Evolutionary conservation across 2,113 vertebrate genomes (phyloP), one percentile per base, ranked within the genome.

Genomic region (Brachyistius frenatus): DNA sequence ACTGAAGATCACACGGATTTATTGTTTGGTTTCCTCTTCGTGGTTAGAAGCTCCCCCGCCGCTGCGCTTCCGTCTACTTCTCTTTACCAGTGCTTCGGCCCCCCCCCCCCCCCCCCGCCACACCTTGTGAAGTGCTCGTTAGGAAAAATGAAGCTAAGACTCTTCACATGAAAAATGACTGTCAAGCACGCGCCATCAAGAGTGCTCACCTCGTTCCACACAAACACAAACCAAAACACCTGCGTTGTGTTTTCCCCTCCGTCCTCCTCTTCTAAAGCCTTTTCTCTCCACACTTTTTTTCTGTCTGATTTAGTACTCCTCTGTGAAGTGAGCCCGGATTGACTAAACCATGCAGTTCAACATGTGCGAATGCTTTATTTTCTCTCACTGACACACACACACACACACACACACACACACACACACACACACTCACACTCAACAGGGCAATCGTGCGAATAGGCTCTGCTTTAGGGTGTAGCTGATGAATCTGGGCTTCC

Each of bases 81-180:
- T 11, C 4, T 7, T 7, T 37, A 37, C 47, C 23, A 0, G 9
- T 9, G 16, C 46, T 14, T 46, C 11, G 6, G 56, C n/a, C 47
- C 5, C 15, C 49, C 64, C 32, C 13, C 33, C 13, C 65, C 23
- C 39, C 33, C 33, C 60, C n/a, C 14, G 39, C 81, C 39, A 33
- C 69, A 78, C 58, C 68, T 35, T 37, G 7, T 61, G 50, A 79
- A 67, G 66, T 53, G 69, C 73, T 84, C 66, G 78, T 80, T 66
- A 54, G 3, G 7, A 79, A 72, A 69, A 84, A 71, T 39, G 35
- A 85, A 36, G 50, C 37, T 88, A 89, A 92, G 84, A 85, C 88
- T 85, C 33, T 58, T 87, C 90, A 92, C 90, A 88, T 92, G n/a
- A n/a, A n/a, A n/a, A n/a, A n/a, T n/a, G 91, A 90, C 70, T 65